Base-by-base conservation (phyloP, 1,140 invertebrate species). In the Lordiphosa collinella region DNA sequence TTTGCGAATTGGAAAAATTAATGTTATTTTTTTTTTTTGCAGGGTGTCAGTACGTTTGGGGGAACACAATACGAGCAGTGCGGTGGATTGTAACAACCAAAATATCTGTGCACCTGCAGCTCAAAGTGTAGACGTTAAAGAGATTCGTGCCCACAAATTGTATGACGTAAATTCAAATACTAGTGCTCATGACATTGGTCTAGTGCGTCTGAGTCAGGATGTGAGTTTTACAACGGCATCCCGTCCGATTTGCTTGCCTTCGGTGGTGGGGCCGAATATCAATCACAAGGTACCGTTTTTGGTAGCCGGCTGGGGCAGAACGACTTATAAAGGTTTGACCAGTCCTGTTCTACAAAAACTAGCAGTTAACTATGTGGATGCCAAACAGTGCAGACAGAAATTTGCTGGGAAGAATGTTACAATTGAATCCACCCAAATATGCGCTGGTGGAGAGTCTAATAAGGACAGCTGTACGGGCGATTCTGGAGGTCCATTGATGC, bases 401-500 rank as follows among this genome's bases (percentile, higher is more conserved):
- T 22, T 22, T 22, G 18, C 18, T 4, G 94, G 6, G 70, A 2
- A 4, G 4, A 22, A 5, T 2, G 4, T 4, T 2, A 2, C 2
- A 3, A 22, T 22, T 4, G 18, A 3, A 4, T 22, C 4, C 18
- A 22, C 18, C 2, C 18, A 22, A 22, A 22, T 22, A 22, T 22
- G 18, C 18, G 18, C 18, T 4, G 18, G 18, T 22, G 18, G 2
- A 22, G 4, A 90, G 6, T 67, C 85, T 0, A 90, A 91, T 4
- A 85, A 91, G 56, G 93, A 94, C 54, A 91, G 92, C 1, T 94
- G 93, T 48, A 89, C 90, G 0, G 93, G 93, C 0, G 93, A 94
- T 53, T 95, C 94, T 1, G 95, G 95, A 5, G 94, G 94, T 10
- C 91, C 90, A 0, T 25, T 92, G 10, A 90, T 91, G 90, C 89